Percentiles rank a stretch among this genome's conserved stretches.
Evolutionary conservation across 37 sponge, comb jelly and placozoan genomes (phyloP).

Genomic region (Tethya wilhelma): DNA sequence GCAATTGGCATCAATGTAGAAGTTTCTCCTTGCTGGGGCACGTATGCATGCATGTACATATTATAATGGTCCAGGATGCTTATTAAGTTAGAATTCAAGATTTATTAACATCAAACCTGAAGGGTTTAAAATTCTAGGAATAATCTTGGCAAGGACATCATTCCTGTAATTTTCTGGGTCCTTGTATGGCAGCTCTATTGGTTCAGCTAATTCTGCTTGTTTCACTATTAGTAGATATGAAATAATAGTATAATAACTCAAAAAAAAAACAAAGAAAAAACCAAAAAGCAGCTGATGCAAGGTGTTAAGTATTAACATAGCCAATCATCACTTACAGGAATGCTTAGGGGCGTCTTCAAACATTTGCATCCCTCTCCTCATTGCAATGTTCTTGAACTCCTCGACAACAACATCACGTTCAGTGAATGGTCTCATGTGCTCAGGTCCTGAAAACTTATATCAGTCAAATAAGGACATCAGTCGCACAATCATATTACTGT

Average conservation of each 20-base stretch:
- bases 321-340: background rate
- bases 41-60: too few relatives aligned
- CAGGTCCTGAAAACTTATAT: background rate
- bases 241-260: background rate
- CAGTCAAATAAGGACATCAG: background rate
- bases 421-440: background rate
- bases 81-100: background rate
- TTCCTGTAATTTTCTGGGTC: constrained; percentile 7
- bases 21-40: constrained; percentile 4
- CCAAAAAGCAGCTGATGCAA: background rate
- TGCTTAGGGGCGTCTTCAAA: too few relatives aligned
- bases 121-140: constrained; percentile 3
- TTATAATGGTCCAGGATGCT: too few relatives aligned
- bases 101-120: background rate
- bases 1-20: background rate
- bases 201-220: background rate
- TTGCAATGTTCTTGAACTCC: background rate
- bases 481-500: background rate
- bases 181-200: background rate
- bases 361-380: too few relatives aligned
- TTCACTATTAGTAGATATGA: background rate
- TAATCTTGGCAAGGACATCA: constrained; percentile 13
- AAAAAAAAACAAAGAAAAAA: too few relatives aligned
- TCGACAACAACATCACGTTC: background rate
- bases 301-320: background rate